Evolutionary conservation across 1,140 invertebrate species (phyloP), one percentile per base, ranked within the genome.

Genomic region (Trypoxylus dichotomus): DNA sequence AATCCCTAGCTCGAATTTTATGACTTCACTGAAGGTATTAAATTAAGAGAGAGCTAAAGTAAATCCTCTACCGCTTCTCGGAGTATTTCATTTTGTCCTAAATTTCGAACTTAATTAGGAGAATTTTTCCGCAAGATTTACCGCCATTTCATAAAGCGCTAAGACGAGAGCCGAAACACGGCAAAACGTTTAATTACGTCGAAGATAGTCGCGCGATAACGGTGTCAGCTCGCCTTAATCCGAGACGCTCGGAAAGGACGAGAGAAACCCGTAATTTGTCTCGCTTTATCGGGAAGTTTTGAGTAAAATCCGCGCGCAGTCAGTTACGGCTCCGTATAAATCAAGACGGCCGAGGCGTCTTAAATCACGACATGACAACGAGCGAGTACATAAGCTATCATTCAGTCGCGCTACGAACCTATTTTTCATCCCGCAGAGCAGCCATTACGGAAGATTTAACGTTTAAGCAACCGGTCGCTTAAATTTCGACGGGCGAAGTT

Each of bases 341-440:
- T 74, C 72, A 74, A 74, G 29, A 24, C 29, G 32, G 15, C 15
- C 72, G 32, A 74, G 29, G 13, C 29, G 32, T 37, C 15, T 37
- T 74, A 74, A 74, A 74, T 74, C 72, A 74, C 29, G 29, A 24
- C 29, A 54, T 54, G 47, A 37, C 72, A 15, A 24, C 29, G 21
- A 42, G 41, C 71, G 71, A 72, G 77, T 78, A 78, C 77, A 71
- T 77, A 77, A 77, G 77, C 77, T 71, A 77, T 77, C 77, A 77
- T 77, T 78, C 77, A 74, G 71, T 42, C 72, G 77, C 41, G 47
- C 60, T 29, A 54, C 43, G 77, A 74, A 78, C 42, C 72, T 74
- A 78, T 78, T 78, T 78, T 78, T 78, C 77, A 74, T 78, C 72
- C 25, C 27, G 71, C 29, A n/a, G 19, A 54, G 41, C 63, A 15